Conservation (phyloP, 2,797 vertebrate species). For the Podarcis lilfordi region DNA sequence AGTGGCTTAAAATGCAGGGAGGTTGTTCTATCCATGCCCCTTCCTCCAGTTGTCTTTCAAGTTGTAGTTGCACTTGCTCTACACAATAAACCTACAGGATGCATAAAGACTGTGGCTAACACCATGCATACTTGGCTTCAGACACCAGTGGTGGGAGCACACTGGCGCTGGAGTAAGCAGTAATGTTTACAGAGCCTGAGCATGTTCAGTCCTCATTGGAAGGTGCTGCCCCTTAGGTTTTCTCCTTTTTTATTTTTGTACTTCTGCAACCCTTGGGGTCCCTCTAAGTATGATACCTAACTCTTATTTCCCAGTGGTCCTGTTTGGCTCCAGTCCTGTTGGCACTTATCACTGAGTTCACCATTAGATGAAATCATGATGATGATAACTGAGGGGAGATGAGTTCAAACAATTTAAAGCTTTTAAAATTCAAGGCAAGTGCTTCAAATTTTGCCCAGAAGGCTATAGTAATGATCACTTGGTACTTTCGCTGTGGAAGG, state of each 20-base stretch:
- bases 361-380: neutral
- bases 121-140: too few species aligned
- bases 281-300: neutral
- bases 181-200: neutral
- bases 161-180: too few species aligned
- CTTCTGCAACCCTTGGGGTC: neutral
- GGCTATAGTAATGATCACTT: neutral
- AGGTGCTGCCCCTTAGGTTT: neutral
- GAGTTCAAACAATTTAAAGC: neutral
- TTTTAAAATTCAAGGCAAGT: neutral
- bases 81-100: too few species aligned
- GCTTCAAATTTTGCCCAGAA: neutral
- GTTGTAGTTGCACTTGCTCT: too few species aligned
- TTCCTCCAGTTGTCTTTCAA: too few species aligned
- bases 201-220: neutral
- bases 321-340: neutral
- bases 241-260: neutral
- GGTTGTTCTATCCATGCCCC: too few species aligned
- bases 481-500: neutral
- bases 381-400: too few species aligned
- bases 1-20: too few species aligned
- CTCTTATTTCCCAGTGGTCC: neutral
- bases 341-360: neutral
- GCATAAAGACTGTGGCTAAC: too few species aligned
- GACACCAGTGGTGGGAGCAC: too few species aligned